Base-by-base conservation (phyloP, 2,888 invertebrate genomes). In the Petrolisthes manimaculis region DNA sequence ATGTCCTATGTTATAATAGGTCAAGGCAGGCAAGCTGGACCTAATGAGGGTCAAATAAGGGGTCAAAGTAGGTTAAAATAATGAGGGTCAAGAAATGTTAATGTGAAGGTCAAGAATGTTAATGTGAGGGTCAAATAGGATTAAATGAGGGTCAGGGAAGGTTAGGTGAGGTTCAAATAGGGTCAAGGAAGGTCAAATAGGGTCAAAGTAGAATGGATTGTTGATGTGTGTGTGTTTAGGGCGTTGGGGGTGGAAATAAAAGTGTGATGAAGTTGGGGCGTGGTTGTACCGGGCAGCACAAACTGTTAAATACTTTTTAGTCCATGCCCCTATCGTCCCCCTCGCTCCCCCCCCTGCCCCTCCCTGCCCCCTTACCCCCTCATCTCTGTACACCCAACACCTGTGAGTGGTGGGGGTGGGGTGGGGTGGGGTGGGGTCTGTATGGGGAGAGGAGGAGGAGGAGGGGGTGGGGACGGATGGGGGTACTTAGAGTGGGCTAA, bases 341-440 rank as follows among this genome's bases (percentile, higher is more conserved):
- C 53, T 78, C 86, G 69, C 86, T 75, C 86, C 88, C 54, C 88
- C 88, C 84, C 69, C 81, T 21, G 69, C 71, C 56, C 24, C 79
- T 56, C 75, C 74, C 83, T 21, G 24, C 85, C n/a, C 79, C 75
- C 83, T 21, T 21, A 55, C 75, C 55, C 86, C 55, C 55, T 37
- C 21, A 53, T 55, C 37, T 81, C 54, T 37, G 61, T 53, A 56
- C 83, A 53, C 78, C 53, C 78, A 78, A 67, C 75, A 53, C 54
- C 69, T n/a, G n/a, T n/a, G n/a, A n/a, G n/a, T n/a, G n/a, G n/a
- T n/a, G n/a, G n/a, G 86, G 67, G 69, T 71, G 81, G 55, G 51
- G 56, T 61, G 53, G 86, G 69, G 86, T 71, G 9, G 86, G 78
- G 83, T 71, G 78, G 37, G 61, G 24, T 24, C 56, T 61, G 79